Conservation (phyloP, 2,888 invertebrate species). For the Tortrix viridana region DNA sequence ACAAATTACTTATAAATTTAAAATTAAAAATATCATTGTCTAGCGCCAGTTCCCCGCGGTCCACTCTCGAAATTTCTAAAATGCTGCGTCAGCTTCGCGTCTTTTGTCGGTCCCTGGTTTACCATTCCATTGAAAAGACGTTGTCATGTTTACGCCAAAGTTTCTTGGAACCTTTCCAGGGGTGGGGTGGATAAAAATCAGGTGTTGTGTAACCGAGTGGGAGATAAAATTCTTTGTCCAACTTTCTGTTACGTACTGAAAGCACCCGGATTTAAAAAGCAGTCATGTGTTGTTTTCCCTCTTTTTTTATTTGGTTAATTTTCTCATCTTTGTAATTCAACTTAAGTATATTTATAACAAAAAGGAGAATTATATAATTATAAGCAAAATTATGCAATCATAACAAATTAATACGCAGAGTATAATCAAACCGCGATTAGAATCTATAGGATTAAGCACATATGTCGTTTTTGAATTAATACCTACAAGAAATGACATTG, state of each 20-base stretch:
- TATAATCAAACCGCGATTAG: too few relatives aligned
- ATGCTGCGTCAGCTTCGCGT: constrained; percentile 46
- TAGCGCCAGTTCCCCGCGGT: constrained; percentile 42
- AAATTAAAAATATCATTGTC: constrained; percentile 14
- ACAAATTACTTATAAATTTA: too few relatives aligned
- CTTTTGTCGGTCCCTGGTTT: constrained; percentile 51
- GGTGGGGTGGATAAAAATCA: constrained; percentile 58
- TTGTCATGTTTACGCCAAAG: constrained; percentile 65
- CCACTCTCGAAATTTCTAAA: constrained; percentile 50
- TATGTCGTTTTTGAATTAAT: too few relatives aligned
- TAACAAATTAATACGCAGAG: too few relatives aligned
- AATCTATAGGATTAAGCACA: too few relatives aligned
- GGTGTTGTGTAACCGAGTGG: constrained; percentile 57
- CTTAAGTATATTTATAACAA: neutral
- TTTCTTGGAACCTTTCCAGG: constrained; percentile 74
- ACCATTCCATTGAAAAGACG: constrained; percentile 59
- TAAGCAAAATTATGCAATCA: neutral
- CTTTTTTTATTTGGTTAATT: too few relatives aligned
- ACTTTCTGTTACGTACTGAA: neutral
- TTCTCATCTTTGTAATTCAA: too few relatives aligned
- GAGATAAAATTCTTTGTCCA: constrained; percentile 49
- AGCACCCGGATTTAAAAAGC: constrained; percentile 5
- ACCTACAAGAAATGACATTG: too few relatives aligned
- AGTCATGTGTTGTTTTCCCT: too few relatives aligned
- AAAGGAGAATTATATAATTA: neutral